Percentiles rank a stretch among this genome's conserved stretches.
phyloP scores from a whole-genome alignment of 1,140 invertebrate genomes.

The Caenorhabditis brenneri region DNA sequence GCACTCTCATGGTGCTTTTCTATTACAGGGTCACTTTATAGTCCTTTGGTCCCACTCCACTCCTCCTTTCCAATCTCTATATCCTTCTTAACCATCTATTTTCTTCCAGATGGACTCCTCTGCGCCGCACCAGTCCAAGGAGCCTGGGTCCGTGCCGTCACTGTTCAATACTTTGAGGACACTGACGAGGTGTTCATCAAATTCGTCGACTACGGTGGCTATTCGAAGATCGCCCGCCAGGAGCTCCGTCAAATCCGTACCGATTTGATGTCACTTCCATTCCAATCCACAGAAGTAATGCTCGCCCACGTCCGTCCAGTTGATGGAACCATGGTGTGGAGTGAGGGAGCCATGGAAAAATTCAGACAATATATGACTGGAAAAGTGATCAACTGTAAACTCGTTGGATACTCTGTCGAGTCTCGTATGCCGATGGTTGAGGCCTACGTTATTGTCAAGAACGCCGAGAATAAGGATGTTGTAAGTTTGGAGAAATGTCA shows the following conservation, averaged over 20 bases:
- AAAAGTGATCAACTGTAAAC: constrained; percentile 50
- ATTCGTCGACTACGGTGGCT: constrained; percentile 92
- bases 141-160: constrained; percentile 87
- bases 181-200: constrained; percentile 76
- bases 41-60: no score
- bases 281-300: constrained; percentile 91
- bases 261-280: constrained; percentile 89
- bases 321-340: constrained; percentile 72
- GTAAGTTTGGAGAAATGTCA: background rate
- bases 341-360: constrained; percentile 44
- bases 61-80: no score
- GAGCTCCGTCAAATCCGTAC: constrained; percentile 84
- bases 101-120: constrained; percentile 79
- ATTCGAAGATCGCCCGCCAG: constrained; percentile 78
- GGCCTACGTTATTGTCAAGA: constrained; percentile 38
- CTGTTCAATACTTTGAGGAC: constrained; percentile 74
- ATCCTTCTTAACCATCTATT: no score
- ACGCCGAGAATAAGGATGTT: background rate
- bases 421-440: constrained; percentile 55
- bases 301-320: constrained; percentile 85
- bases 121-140: constrained; percentile 83
- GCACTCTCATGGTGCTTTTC: no score
- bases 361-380: constrained; percentile 41
- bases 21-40: no score
- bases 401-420: constrained; percentile 52